Evolutionary conservation across 2,113 vertebrate genomes (phyloP).

Genomic region (Gadus chalcogrammus): DNA sequence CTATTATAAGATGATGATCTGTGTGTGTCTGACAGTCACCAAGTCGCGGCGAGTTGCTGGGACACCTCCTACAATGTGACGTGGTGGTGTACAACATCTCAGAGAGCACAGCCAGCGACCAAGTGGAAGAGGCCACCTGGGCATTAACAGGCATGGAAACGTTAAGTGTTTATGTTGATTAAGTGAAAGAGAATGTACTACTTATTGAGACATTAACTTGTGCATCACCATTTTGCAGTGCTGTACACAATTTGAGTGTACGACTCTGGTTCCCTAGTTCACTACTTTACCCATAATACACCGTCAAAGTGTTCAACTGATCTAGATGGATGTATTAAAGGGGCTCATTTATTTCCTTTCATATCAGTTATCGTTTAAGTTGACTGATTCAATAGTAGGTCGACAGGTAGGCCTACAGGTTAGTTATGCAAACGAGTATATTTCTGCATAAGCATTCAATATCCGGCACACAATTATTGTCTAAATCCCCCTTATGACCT

Average conservation of each 20-base stretch:
- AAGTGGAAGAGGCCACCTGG: slow-evolving; percentile 85
- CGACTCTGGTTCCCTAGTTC: neutral
- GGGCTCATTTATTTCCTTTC: no score
- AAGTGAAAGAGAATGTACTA: neutral
- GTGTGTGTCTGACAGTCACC: slow-evolving; percentile 54
- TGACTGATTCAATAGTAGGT: no score
- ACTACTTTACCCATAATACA: no score
- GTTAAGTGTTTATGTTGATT: neutral
- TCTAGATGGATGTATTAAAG: no score
- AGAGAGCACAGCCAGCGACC: slow-evolving; percentile 63
- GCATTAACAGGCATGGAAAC: slow-evolving; percentile 78
- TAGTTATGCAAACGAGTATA: no score
- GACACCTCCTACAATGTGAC: slow-evolving; percentile 80
- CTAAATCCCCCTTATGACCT: no score
- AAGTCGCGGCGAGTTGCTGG: slow-evolving; percentile 71
- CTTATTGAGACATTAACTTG: neutral
- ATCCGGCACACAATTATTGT: no score
- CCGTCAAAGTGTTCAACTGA: no score
- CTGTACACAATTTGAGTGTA: neutral
- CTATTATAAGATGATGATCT: neutral
- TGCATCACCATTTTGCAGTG: neutral
- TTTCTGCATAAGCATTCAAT: no score
- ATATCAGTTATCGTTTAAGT: no score
- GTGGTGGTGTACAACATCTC: slow-evolving; percentile 89
- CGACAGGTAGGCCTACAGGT: no score